phyloP scores from a whole-genome alignment of 2,797 vertebrate genomes.

The Limosa lapponica region DNA sequence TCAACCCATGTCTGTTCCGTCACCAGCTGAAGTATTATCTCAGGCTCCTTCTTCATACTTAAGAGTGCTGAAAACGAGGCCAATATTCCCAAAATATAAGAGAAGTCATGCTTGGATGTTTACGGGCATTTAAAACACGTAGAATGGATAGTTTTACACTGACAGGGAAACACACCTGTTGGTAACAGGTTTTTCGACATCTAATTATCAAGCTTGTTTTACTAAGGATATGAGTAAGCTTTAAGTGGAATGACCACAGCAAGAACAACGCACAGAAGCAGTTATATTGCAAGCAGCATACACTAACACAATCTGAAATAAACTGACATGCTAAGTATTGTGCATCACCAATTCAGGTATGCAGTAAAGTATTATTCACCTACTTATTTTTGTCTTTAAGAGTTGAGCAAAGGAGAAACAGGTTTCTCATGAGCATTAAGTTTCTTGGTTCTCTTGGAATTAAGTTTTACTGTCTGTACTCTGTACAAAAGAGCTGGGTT shows the following conservation, averaged over 20 bases:
- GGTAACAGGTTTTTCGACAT: slow-evolving; percentile 46
- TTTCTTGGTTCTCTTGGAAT: background rate
- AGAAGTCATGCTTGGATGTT: background rate
- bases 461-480: background rate
- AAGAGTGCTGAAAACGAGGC: background rate
- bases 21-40: background rate
- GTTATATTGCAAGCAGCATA: background rate
- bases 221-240: slow-evolving; percentile 66
- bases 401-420: background rate
- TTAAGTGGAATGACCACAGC: background rate
- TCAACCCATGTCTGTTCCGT: background rate
- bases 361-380: background rate
- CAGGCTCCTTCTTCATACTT: background rate
- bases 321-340: background rate
- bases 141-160: background rate
- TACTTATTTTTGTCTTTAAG: background rate
- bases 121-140: background rate
- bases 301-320: background rate
- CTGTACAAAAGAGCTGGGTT: background rate
- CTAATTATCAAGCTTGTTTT: slow-evolving; percentile 18
- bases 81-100: background rate
- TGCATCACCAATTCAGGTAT: background rate
- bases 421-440: background rate
- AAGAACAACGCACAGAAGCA: background rate
- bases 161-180: slow-evolving; percentile 29